Evolutionary conservation across 2,113 vertebrate genomes (phyloP).

Genomic region (Zosterops lateralis): DNA sequence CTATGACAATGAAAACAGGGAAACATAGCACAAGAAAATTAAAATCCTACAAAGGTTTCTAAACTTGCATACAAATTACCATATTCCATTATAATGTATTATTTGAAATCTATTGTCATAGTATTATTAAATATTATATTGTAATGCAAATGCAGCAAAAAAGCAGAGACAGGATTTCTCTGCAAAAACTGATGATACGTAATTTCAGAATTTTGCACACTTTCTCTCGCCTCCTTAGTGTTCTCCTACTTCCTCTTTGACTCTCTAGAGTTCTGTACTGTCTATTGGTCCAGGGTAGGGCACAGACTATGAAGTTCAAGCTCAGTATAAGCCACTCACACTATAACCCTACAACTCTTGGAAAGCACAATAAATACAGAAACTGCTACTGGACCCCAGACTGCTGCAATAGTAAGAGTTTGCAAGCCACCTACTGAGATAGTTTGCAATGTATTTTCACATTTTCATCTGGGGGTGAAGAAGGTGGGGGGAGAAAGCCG

Average conservation of each 20-base stretch:
- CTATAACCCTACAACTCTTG: neutral
- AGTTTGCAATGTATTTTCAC: neutral
- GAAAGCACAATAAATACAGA: neutral
- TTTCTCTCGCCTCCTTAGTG: neutral
- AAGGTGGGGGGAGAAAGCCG: neutral
- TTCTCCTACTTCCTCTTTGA: neutral
- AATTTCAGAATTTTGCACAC: neutral
- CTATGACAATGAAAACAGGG: conserved; percentile 5
- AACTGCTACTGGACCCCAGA: neutral
- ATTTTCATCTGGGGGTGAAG: neutral
- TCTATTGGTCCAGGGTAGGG: neutral
- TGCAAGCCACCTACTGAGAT: neutral
- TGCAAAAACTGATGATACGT: neutral
- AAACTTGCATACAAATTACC: conserved; percentile 29
- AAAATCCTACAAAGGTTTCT: conserved; percentile 32
- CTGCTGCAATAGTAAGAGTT: neutral
- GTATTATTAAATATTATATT: conserved; percentile 22
- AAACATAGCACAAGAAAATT: conserved; percentile 17
- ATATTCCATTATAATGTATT: conserved; percentile 17
- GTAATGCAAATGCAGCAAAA: conserved; percentile 41
- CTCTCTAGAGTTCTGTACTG: neutral
- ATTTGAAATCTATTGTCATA: neutral
- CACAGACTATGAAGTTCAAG: neutral
- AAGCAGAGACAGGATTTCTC: neutral
- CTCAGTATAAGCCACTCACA: neutral